Evolutionary conservation across 2,888 invertebrate species (phyloP), one percentile per base, ranked within the genome.

Genomic region (Amphiduros pacificus): DNA sequence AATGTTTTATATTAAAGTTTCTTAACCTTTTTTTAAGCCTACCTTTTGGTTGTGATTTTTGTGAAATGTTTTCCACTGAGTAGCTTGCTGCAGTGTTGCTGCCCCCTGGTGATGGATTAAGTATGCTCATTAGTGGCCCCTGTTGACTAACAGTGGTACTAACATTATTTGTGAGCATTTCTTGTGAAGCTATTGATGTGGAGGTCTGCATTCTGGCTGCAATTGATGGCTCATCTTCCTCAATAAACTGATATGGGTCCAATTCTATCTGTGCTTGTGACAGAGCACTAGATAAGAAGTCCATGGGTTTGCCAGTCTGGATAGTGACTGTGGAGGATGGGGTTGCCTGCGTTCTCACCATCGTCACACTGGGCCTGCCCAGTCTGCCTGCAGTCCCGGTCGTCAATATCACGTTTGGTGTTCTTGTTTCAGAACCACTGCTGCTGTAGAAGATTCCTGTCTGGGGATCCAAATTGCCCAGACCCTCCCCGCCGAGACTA

Each of bases 251-350:
- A 57, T 73, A 77, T 0, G 77, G 72, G 61, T 78, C 77, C 50
- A 80, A 71, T 65, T 78, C 76, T 57, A 80, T 77, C 61, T 78
- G 75, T 4, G 80, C 79, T 60, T 78, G 73, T 26, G 74, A 75
- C 44, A 79, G 67, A 1, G 79, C 78, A 59, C 76, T 78, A 20
- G 28, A 44, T 48, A 55, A 2, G 62, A 49, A 28, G 62, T 31
- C 22, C 26, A 29, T 28, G 48, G 40, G 55, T 55, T 55, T 53
- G 52, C 22, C 17, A 27, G 61, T 54, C 44, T 36, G 48, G 32
- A 48, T 36, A 14, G 61, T 22, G 36, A 40, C 31, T 27, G 56
- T 14, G 17, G 51, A 29, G 20, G 41, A 26, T 9, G 55, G 58
- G 5, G 62, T 2, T 20, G 50, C 51, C n/a, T n/a, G n/a, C n/a